Evolutionary conservation across 2,888 invertebrate species (phyloP), one percentile per base, ranked within the genome.

Genomic region (Xiphydria camelus): DNA sequence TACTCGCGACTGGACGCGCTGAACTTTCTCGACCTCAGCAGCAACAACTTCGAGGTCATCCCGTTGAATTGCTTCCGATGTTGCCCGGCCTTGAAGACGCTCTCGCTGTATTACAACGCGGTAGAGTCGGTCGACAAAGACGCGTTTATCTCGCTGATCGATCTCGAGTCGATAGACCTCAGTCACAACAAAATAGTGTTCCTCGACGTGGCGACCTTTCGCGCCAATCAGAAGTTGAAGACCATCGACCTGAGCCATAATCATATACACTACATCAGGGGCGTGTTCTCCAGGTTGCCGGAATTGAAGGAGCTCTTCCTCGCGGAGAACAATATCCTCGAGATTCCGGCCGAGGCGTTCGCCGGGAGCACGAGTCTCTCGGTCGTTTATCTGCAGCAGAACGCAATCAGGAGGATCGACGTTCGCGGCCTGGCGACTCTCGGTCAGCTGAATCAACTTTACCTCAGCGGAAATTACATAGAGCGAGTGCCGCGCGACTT

Each of bases 181-280:
- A 91, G 91, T 65, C 88, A 89, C 72, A 95, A 94, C 74, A 89
- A 89, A 75, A 88, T 92, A 47, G 86, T 89, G 7, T 83, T 82
- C 49, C 78, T 94, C 45, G 86, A 88, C 56, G 79, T 86, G 35
- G 80, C 81, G 42, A 87, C 88, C 9, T 93, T 94, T 76, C 83
- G 83, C 53, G 80, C 78, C 48, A 91, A 92, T 71, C 83, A 82
- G 55, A 84, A 86, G 40, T 76, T 94, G 58, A 83, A 87, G 49
- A 90, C 90, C 0, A 85, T 94, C 60, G 94, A 94, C 73, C 77
- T 94, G 54, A 91, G 90, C 66, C 88, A 91, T 70, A 94, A 94
- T 75, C 94, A 94, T 70, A 83, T 94, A 33, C 93, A 93, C 74
- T 84, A 87, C 57, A 87, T 94, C 14, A 84, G 85, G 51, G 91